phyloP scores from a whole-genome alignment of 2,797 vertebrate species.

The Geotrypetes seraphini region DNA sequence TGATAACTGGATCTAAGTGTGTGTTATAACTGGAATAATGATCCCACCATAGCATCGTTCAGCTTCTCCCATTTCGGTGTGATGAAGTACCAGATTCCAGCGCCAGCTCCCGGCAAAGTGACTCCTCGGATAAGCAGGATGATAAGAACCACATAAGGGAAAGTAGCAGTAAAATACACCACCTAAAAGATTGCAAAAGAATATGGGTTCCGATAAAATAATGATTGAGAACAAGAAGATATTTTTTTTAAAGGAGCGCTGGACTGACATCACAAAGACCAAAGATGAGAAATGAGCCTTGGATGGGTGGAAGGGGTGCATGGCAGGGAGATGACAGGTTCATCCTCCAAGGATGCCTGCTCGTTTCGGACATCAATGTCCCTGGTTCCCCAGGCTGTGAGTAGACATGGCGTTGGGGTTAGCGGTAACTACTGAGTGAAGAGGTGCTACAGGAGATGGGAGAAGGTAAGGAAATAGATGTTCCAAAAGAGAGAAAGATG shows the following conservation, averaged over 20 bases:
- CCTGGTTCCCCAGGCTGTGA: too few relatives aligned
- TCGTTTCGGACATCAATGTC: too few relatives aligned
- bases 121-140: constrained; percentile 90
- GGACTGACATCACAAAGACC: constrained; percentile 1
- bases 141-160: constrained; percentile 90
- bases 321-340: too few relatives aligned
- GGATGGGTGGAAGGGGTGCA: not conserved
- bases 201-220: not conserved
- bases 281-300: not conserved
- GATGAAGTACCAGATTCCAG: constrained; percentile 95
- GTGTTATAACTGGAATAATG: not conserved
- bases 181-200: constrained; percentile 53
- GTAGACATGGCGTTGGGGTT: too few relatives aligned
- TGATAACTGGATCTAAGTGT: too few relatives aligned
- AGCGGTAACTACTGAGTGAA: too few relatives aligned
- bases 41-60: constrained; percentile 81
- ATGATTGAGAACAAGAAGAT: not conserved
- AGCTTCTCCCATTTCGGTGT: constrained; percentile 97
- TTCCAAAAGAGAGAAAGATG: too few relatives aligned
- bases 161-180: constrained; percentile 95
- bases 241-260: not conserved
- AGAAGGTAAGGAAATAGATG: too few relatives aligned
- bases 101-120: constrained; percentile 82
- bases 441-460: too few relatives aligned
- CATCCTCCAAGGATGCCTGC: too few relatives aligned